Base-by-base conservation (phyloP, 2,888 invertebrate species). In the Monochamus alternatus region DNA sequence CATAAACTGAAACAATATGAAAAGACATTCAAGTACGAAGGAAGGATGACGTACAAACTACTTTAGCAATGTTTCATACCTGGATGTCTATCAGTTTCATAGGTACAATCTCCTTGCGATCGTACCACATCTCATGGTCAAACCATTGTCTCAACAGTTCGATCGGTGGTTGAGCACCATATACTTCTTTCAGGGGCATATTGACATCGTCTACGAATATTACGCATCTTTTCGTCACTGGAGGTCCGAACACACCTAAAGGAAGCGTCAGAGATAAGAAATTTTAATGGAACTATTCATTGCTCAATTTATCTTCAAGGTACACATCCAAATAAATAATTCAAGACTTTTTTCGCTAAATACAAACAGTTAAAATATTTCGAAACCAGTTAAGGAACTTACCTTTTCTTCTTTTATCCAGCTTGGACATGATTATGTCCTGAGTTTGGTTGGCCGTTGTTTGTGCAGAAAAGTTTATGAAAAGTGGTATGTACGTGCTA, bases 171-270 rank as follows among this genome's bases (percentile, higher is more conserved):
- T 98, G 98, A 0, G 98, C 97, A 0, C 98, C 98, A 85, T 96
- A 98, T 2, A 92, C 92, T 89, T 97, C 97, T 72, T 95, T 93
- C 83, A 95, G 90, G 0, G 98, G 98, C 97, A 98, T 97, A 84
- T 97, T 97, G n/a, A 98, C 93, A 87, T 98, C 98, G 86, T 98
- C 98, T 51, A 98, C 96, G 87, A 98, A 98, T 64, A 98, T 93
- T 12, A 98, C 94, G 88, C 95, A 93, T 84, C 94, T 93, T 87
- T 97, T 98, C 4, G 97, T 97, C 66, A 97, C 92, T 0, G 97
- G 97, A 0, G 98, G 98, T 0, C 98, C 98, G 86, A 92, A 98
- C 12, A 97, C 95, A 1, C 98, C 95, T 92, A 38, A 58, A 30
- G n/a, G 58, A 8, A 22, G 22, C 22, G 1, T 1, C 22, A 22